phyloP scores from a whole-genome alignment of 2,888 invertebrate genomes.

The Megalurothrips usitatus region DNA sequence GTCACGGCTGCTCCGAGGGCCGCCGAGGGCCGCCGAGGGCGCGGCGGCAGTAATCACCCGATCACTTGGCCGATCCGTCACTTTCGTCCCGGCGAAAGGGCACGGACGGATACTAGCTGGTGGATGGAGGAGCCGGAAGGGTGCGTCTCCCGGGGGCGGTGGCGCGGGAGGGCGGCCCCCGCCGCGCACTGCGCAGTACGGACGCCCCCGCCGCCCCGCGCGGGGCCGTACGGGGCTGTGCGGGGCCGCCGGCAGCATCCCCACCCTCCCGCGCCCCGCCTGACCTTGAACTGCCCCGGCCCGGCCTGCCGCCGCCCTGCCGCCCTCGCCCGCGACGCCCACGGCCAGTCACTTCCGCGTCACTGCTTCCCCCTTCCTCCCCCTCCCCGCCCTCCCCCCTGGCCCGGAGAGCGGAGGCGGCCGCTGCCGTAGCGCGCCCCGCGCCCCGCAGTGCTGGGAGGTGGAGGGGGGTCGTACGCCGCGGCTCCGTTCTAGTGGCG shows the following conservation, averaged over 20 bases:
- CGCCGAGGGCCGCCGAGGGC: background rate
- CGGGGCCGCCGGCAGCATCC: background rate
- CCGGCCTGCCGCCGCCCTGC: background rate
- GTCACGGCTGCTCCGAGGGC: background rate
- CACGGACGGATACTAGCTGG: too few relatives aligned
- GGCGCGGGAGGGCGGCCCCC: background rate
- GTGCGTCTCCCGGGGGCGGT: too few relatives aligned
- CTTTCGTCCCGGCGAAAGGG: too few relatives aligned
- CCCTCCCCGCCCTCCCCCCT: background rate
- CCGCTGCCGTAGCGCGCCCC: too few relatives aligned
- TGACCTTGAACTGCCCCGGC: conserved; percentile 11
- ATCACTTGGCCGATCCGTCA: background rate
- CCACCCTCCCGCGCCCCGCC: background rate
- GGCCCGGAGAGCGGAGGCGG: background rate
- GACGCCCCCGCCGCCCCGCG: background rate
- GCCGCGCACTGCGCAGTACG: background rate
- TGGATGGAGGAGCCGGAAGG: too few relatives aligned
- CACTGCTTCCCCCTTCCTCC: background rate
- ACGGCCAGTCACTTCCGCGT: background rate
- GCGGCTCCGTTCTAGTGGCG: background rate
- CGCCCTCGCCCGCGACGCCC: background rate
- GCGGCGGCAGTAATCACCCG: background rate
- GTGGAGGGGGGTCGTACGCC: background rate
- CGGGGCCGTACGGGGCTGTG: background rate
- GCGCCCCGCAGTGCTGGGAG: background rate